Evolutionary conservation across 2,113 vertebrate species (phyloP).

Genomic region (Clarias gariepinus): DNA sequence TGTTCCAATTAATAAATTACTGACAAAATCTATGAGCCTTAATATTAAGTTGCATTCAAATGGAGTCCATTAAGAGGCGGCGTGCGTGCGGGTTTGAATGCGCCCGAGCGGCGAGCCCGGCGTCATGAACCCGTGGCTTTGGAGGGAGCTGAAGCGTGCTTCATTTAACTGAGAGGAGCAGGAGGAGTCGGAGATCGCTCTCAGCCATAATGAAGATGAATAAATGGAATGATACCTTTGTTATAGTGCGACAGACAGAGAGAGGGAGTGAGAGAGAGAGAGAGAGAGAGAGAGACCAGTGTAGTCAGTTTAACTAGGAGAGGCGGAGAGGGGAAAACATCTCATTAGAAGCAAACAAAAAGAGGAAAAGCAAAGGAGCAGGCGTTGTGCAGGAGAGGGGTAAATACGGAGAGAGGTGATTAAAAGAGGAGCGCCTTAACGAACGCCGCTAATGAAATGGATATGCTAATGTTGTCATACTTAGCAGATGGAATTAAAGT

Average conservation of each 20-base stretch:
- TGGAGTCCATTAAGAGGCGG: constrained; percentile 93
- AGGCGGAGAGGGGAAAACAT: constrained; percentile 76
- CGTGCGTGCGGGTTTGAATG: constrained; percentile 92
- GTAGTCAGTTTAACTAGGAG: constrained; percentile 37
- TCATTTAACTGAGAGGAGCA: constrained; percentile 87
- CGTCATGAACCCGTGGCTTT: constrained; percentile 85
- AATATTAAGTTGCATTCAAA: constrained; percentile 99
- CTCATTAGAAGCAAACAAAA: constrained; percentile 82
- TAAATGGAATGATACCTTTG: constrained; percentile 86
- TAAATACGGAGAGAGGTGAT: constrained; percentile 98
- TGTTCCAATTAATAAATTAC: constrained; percentile 99
- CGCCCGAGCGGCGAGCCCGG: constrained; percentile 87
- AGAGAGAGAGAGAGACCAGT: constrained; percentile 13
- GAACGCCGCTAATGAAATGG: constrained; percentile 98
- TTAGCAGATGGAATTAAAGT: constrained; percentile 99
- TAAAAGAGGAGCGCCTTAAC: constrained; percentile 95
- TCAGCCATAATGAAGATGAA: constrained; percentile 81
- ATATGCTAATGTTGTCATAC: constrained; percentile 99
- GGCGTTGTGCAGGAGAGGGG: constrained; percentile 52
- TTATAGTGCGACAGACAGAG: constrained; percentile 79
- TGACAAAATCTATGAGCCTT: constrained; percentile 99
- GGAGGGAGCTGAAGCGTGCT: constrained; percentile 79
- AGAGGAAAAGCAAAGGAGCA: constrained; percentile 62
- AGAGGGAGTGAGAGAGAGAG: not conserved
- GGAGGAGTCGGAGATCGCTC: constrained; percentile 85